phyloP scores from a whole-genome alignment of 2,797 vertebrate genomes.

The Carcharodon carcharias region DNA sequence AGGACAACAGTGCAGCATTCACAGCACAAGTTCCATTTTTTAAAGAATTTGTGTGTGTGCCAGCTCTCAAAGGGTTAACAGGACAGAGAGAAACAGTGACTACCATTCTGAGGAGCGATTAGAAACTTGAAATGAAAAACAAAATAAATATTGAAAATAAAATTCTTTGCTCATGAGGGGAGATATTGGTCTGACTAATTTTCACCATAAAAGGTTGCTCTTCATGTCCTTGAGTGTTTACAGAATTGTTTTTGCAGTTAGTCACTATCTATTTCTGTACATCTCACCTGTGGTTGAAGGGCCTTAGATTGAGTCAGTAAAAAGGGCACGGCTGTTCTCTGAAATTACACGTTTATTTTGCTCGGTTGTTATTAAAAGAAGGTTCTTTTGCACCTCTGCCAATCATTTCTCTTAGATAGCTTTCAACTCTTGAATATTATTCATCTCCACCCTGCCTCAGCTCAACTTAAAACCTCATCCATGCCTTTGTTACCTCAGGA shows the following conservation, averaged over 20 bases:
- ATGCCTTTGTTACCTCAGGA: background rate
- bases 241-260: background rate
- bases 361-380: background rate
- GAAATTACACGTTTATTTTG: background rate
- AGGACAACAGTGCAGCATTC: background rate
- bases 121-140: background rate
- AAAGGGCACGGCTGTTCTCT: background rate
- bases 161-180: background rate
- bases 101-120: background rate
- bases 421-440: background rate
- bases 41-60: background rate
- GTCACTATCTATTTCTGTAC: constrained; percentile 16
- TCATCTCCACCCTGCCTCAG: background rate
- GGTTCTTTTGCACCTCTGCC: background rate
- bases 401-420: background rate
- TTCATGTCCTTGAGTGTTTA: background rate
- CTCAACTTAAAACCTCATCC: background rate
- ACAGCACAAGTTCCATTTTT: background rate
- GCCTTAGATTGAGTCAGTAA: background rate
- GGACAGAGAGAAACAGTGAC: background rate
- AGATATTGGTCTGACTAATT: background rate
- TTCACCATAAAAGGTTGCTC: background rate
- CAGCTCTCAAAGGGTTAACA: background rate
- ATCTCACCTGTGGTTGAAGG: background rate
- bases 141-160: background rate